A percentile compares a stretch with the other conserved stretches of the same genome.
Evolutionary conservation across 2,888 invertebrate genomes (phyloP).

Genomic region (Merodon equestris): DNA sequence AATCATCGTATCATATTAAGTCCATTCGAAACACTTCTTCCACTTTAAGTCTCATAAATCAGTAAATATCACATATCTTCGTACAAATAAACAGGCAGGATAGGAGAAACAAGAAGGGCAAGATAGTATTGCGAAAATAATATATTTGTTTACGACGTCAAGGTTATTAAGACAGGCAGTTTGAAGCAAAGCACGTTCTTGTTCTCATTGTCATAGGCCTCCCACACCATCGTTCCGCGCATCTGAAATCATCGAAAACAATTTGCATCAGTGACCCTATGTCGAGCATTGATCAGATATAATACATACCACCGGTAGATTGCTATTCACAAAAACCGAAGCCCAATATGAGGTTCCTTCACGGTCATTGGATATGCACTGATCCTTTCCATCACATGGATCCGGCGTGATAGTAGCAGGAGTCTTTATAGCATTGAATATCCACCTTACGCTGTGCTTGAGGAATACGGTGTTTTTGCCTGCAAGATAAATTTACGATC

Average conservation of each 20-base stretch:
- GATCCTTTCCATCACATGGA: constrained; percentile 74
- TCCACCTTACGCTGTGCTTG: constrained; percentile 75
- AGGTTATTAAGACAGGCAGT: constrained; percentile 72
- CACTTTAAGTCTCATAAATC: too few relatives aligned
- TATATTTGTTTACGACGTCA: constrained; percentile 28
- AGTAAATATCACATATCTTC: constrained; percentile 5
- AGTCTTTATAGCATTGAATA: constrained; percentile 74
- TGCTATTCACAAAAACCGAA: constrained; percentile 72
- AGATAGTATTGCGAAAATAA: constrained; percentile 5
- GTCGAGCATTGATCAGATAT: background rate
- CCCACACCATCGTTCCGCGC: constrained; percentile 76
- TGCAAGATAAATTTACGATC: constrained; percentile 40
- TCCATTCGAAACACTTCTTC: too few relatives aligned
- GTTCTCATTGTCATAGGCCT: constrained; percentile 72
- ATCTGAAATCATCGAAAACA: constrained; percentile 74
- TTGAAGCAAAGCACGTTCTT: constrained; percentile 75
- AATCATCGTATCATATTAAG: background rate
- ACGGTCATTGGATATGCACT: constrained; percentile 72
- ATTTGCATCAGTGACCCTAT: background rate
- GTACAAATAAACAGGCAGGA: constrained; percentile 2
- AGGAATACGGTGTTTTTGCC: constrained; percentile 73
- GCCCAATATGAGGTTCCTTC: constrained; percentile 75
- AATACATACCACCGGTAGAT: constrained; percentile 74
- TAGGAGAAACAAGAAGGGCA: constrained; percentile 5
- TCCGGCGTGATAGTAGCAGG: constrained; percentile 75